Base-by-base conservation (phyloP, 2,113 vertebrate genomes). In the Ictidomys tridecemlineatus region DNA sequence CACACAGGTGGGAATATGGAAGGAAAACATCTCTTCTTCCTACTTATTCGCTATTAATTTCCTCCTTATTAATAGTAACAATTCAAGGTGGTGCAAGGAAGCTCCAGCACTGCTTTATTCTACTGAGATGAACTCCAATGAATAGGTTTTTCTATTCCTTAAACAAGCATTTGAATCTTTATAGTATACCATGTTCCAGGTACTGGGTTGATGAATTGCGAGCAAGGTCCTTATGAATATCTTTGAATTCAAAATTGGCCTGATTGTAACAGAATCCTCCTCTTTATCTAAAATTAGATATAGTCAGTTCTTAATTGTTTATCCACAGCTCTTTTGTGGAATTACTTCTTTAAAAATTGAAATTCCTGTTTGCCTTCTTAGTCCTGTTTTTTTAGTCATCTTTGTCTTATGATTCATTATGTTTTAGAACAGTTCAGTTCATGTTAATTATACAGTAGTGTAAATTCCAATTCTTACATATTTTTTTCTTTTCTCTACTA, bases 321-420 rank as follows among this genome's bases (percentile, higher is more conserved):
- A 85, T 73, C 42, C 30, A 22, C 48, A 58, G 32, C 26, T 67
- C 70, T 82, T 91, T 96, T 97, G 74, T 92, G 85, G 74, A 93
- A 91, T 74, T 77, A 37, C 58, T 45, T 65, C 70, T 96, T 86
- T 56, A 95, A 93, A 95, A 92, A 53, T 28, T 82, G 89, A 84
- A 97, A 97, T 97, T 97, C 56, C 45, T 89, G 2, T 96, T 95
- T 93, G 58, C 90, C 32, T 94, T 95, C 74, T 94, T 70, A 85
- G 48, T 83, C 63, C 42, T 5, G 53, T 45, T 79, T 86, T 87
- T 96, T 89, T 89, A 82, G 53, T 93, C 76, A 97, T 96, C 87
- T 92, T 87, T 85, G 45, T 95, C 53, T 96, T 97, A 83, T 95
- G 93, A 96, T 84, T 97, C 83, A 96, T 34, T 70, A 17, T 61